These are phyloP conservation scores for Selene dorsalis DNA, from an alignment of 2,797 vertebrate species.

Conservation along the genomic window DNA sequence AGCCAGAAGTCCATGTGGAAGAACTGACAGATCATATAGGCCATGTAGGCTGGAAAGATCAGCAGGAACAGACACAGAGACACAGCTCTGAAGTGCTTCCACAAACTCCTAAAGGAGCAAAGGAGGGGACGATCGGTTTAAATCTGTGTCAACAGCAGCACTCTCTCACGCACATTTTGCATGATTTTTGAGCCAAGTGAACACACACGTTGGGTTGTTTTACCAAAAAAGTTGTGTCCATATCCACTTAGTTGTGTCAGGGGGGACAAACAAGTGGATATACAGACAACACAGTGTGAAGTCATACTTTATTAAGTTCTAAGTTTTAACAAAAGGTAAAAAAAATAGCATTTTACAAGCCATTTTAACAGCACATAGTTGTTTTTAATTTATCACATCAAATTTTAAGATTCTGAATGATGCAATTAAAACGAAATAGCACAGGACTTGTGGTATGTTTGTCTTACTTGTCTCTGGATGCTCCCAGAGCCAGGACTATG, in stretches of 20 bases:
- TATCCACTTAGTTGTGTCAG: not conserved
- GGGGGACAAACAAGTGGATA: not conserved
- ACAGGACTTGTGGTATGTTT: not conserved
- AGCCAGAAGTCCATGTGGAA: slow-evolving; percentile 99
- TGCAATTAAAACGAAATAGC: not conserved
- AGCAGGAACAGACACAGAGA: slow-evolving; percentile 95
- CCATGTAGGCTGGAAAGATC: slow-evolving; percentile 98
- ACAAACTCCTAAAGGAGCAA: slow-evolving; percentile 88
- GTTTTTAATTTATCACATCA: not conserved
- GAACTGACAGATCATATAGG: slow-evolving; percentile 99
- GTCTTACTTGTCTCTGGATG: slow-evolving; percentile 96
- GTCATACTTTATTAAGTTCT: not conserved
- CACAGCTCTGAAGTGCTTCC: slow-evolving; percentile 98
- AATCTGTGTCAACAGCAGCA: not conserved
- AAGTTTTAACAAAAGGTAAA: too few relatives aligned
- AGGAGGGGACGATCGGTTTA: not conserved
- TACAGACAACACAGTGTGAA: not conserved
- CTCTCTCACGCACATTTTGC: not conserved
- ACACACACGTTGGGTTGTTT: too few relatives aligned
- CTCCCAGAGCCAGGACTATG: slow-evolving; percentile 95
- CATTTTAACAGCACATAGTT: not conserved
- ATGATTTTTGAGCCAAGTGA: slow-evolving; percentile 2
- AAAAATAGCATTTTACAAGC: too few relatives aligned
- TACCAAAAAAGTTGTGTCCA: not conserved
- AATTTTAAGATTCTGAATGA: not conserved